phyloP scores from a whole-genome alignment of 2,113 vertebrate genomes.

The Petaurus breviceps region DNA sequence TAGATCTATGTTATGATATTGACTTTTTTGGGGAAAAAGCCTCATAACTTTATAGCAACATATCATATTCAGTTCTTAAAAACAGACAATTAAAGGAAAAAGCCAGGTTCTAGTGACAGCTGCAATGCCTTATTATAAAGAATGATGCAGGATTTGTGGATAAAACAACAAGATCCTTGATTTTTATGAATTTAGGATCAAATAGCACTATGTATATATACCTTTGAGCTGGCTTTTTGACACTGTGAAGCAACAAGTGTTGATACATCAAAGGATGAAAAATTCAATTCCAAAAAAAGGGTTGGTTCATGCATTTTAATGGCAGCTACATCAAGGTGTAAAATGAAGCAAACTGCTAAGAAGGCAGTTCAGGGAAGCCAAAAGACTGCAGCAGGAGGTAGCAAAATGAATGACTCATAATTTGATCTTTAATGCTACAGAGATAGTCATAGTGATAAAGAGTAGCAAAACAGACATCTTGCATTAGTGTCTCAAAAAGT shows the following conservation, averaged over 20 bases:
- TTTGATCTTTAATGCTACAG: background rate
- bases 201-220: background rate
- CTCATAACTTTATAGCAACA: constrained; percentile 1
- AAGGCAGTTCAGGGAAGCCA: background rate
- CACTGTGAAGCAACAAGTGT: constrained; percentile 48
- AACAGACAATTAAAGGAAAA: constrained; percentile 19
- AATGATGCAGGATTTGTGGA: constrained; percentile 21
- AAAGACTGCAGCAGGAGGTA: background rate
- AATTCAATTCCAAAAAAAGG: background rate
- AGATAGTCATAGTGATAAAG: background rate
- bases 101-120: background rate
- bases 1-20: background rate
- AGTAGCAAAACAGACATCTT: constrained; percentile 10
- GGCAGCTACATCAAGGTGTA: background rate
- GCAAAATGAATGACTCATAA: background rate
- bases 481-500: background rate
- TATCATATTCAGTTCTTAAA: constrained; percentile 32
- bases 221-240: constrained; percentile 52
- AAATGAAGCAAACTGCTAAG: background rate
- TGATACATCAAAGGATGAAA: constrained; percentile 39
- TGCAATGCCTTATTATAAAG: constrained; percentile 12
- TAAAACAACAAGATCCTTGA: constrained; percentile 41
- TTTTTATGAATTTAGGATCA: constrained; percentile 52
- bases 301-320: background rate
- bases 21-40: background rate